Conservation (phyloP, 2,888 invertebrate species). For the Parnassius glacialis region DNA sequence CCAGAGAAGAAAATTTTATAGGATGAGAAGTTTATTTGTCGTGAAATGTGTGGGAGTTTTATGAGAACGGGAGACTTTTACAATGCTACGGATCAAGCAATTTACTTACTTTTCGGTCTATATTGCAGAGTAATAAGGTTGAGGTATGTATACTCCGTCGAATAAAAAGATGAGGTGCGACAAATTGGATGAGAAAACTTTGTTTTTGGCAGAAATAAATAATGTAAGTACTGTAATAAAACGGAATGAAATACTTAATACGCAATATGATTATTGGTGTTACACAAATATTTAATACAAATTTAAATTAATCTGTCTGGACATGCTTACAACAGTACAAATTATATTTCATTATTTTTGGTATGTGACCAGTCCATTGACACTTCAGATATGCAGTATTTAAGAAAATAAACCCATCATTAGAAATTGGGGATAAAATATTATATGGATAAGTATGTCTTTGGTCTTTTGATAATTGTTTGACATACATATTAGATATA, state of each 20-base stretch:
- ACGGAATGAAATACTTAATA: background rate
- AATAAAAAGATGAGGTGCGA: conserved; percentile 72
- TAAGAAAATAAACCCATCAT: no score
- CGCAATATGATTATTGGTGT: no score
- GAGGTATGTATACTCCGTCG: conserved; percentile 50
- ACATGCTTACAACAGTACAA: no score
- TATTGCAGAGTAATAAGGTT: conserved; percentile 62
- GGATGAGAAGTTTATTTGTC: conserved; percentile 80
- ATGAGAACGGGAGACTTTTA: conserved; percentile 71
- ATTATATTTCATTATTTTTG: no score
- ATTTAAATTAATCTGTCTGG: no score
- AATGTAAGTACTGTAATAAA: background rate
- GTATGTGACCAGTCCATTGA: no score
- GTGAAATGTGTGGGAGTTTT: conserved; percentile 80
- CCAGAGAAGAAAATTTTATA: conserved; percentile 71
- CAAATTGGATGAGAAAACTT: conserved; percentile 75
- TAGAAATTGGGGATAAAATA: no score
- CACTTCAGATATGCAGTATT: no score
- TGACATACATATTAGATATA: no score
- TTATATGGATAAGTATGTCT: no score
- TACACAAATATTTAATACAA: no score
- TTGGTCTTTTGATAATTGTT: no score
- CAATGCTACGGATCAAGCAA: conserved; percentile 73
- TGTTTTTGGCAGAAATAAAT: conserved; percentile 40
- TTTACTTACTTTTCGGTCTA: conserved; percentile 60